Percentiles rank a stretch among this genome's conserved stretches.
Evolutionary conservation across 2,888 invertebrate species (phyloP).

Genomic region (Standfussiana lucernea): DNA sequence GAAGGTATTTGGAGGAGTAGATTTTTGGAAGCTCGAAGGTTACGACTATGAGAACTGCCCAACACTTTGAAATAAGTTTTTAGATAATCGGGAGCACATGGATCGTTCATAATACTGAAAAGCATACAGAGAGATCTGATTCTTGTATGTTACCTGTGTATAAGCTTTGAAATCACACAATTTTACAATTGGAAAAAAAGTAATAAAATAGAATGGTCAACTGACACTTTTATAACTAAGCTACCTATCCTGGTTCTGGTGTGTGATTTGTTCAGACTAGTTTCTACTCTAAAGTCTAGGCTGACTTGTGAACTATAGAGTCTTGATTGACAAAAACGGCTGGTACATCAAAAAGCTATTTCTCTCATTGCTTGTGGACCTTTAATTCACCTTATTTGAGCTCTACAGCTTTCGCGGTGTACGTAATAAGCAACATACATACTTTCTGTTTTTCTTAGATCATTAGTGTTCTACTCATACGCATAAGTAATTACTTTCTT

Average conservation of each 20-base stretch:
- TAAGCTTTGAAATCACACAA: not conserved
- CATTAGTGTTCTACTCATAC: constrained; percentile 19
- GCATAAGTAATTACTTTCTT: constrained; percentile 41
- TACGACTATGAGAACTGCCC: no score
- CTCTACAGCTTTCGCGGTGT: constrained; percentile 48
- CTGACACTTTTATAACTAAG: not conserved
- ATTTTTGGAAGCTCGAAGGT: no score
- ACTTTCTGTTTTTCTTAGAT: constrained; percentile 36
- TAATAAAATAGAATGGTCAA: not conserved
- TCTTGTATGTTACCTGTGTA: not conserved
- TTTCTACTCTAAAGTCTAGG: not conserved
- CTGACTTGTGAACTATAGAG: not conserved
- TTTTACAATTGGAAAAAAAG: not conserved
- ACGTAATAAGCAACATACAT: not conserved
- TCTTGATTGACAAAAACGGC: constrained; percentile 8
- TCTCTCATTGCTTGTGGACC: constrained; percentile 26
- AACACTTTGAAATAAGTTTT: no score
- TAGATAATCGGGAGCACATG: no score
- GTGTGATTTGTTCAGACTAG: not conserved
- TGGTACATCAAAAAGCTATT: constrained; percentile 17
- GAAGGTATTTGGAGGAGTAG: no score
- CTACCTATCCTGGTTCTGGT: not conserved
- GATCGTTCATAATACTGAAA: no score
- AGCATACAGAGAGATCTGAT: no score
- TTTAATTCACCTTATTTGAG: constrained; percentile 47